phyloP scores from a whole-genome alignment of 2,113 vertebrate genomes.

The Pelmatolapia mariae region DNA sequence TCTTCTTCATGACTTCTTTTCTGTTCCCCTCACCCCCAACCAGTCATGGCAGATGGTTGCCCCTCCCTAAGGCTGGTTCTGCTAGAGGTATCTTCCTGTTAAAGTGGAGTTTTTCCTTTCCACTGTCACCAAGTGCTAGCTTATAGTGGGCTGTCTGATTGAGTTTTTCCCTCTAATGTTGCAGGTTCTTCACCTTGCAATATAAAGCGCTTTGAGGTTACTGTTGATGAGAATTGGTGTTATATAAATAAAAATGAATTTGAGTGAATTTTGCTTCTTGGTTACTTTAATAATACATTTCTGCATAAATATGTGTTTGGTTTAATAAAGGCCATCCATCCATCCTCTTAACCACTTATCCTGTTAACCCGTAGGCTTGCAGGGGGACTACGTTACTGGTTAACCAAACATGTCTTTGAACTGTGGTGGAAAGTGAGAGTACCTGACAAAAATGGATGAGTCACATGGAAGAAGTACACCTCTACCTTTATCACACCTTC shows the following conservation, averaged over 20 bases:
- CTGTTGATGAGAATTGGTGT: not conserved
- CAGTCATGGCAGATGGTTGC: not conserved
- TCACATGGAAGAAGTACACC: not conserved
- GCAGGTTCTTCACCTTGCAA: not conserved
- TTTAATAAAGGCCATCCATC: not conserved
- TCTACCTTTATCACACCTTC: not conserved
- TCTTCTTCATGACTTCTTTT: not conserved
- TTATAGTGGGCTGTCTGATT: not conserved
- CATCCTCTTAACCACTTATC: not conserved
- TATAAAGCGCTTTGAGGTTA: not conserved
- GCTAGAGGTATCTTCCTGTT: not conserved
- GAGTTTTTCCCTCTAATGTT: not conserved
- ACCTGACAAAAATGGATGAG: not conserved
- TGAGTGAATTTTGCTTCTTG: not conserved
- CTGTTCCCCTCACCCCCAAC: not conserved
- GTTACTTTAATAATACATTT: not conserved
- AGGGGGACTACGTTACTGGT: not conserved
- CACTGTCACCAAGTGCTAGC: not conserved
- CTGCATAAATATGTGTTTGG: accelerated
- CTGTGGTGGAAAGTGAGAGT: not conserved
- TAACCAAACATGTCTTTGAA: not conserved
- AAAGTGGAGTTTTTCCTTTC: not conserved
- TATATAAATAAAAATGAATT: not conserved
- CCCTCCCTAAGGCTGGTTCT: not conserved
- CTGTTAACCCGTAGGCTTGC: not conserved